Evolutionary conservation across 1,140 invertebrate genomes (phyloP), one percentile per base, ranked within the genome.

Genomic region (Ladona fulva): DNA sequence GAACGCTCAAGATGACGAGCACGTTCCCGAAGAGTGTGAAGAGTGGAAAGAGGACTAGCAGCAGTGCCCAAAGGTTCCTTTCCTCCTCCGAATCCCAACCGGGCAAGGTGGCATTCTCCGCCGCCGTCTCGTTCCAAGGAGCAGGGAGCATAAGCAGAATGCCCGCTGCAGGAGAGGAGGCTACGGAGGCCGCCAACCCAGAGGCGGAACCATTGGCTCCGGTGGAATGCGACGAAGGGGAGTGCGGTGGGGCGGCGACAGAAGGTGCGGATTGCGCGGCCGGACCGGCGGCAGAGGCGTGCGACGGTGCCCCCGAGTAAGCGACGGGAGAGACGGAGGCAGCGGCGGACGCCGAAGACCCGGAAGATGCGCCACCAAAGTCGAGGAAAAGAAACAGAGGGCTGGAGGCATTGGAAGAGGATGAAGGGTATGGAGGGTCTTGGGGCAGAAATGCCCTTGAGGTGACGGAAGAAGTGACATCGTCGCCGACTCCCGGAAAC

Each of bases 21-120:
- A 97, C 92, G 86, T 99, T 99, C 42, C 97, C 97, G 85, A 99
- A 98, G 14, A 99, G 89, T 0, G 97, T 98, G 78, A 98, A 91
- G 82, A 97, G 89, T 25, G 96, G 95, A 83, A 98, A 96, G 78
- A 98, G 87, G 77, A 97, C 88, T 78, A 98, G 86, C 78, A 96
- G 89, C 42, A 96, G 86, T 24, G 93, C 93, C 93, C 94, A 96
- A 85, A 93, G 94, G 83, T 92, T 93, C 82, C 91, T 90, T 85
- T 77, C 83, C 11, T 66, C 52, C 52, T 66, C 52, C 52, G 52
- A 66, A 22, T 66, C 52, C 52, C 52, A 66, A 19, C 52, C 52
- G n/a, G 52, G 52, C 16, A 66, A 22, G 52, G 52, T 66, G 52
- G 52, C 52, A 12, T 66, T 66, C 16, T 22, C 52, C 1, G 52